Evolutionary conservation across 2,113 vertebrate species (phyloP).

Genomic region (Dasyurus viverrinus): DNA sequence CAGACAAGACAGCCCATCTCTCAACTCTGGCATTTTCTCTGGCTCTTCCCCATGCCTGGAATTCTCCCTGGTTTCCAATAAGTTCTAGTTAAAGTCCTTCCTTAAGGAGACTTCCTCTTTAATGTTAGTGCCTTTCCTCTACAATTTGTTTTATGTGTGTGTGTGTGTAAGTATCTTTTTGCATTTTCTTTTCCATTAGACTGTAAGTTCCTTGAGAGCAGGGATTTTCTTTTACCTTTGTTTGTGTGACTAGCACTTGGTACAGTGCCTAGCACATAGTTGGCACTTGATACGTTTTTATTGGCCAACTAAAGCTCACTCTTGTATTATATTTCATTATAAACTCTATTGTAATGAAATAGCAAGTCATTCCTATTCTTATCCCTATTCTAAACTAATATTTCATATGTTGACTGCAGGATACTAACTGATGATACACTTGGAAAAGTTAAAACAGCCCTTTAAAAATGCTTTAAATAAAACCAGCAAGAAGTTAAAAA

Average conservation of each 20-base stretch:
- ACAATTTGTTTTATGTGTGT: too few species aligned
- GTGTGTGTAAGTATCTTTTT: background rate
- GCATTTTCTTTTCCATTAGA: background rate
- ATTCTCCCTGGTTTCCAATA: background rate
- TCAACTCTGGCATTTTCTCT: background rate
- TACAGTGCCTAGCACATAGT: too few species aligned
- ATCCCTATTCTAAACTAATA: background rate
- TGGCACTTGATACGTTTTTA: background rate
- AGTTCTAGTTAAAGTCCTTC: background rate
- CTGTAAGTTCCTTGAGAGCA: background rate
- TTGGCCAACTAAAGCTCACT: background rate
- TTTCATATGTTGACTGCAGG: background rate
- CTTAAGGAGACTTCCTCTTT: background rate
- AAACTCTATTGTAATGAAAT: background rate
- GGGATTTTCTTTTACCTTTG: background rate
- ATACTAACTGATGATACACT: background rate
- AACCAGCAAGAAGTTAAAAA: background rate
- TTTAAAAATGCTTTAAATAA: background rate
- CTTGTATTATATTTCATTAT: background rate
- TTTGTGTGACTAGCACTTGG: background rate
- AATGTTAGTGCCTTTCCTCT: background rate
- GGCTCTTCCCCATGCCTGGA: background rate
- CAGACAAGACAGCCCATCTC: background rate
- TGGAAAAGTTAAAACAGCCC: background rate
- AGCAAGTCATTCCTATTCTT: background rate